Evolutionary conservation across 2,797 vertebrate genomes (phyloP).

Genomic region (Pempheris klunzingeri): DNA sequence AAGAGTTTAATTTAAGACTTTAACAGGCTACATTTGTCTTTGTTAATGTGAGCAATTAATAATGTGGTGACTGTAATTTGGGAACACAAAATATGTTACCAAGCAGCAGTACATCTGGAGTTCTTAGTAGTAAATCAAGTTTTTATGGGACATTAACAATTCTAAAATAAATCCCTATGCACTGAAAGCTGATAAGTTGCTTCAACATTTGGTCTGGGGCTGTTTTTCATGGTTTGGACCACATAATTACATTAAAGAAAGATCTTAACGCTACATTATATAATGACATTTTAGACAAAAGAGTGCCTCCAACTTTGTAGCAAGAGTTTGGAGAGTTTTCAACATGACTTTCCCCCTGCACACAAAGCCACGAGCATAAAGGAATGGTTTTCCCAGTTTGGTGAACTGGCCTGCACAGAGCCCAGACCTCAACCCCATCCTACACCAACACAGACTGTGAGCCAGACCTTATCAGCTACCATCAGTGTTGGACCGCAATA

Average conservation of each 20-base stretch:
- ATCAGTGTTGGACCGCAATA: background rate
- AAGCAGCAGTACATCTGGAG: conserved; percentile 1
- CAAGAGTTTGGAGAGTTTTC: background rate
- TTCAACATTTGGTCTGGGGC: background rate
- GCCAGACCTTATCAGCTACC: background rate
- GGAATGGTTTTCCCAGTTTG: background rate
- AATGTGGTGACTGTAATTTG: conserved; percentile 18
- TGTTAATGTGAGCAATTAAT: conserved; percentile 26
- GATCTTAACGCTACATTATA: background rate
- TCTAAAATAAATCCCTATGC: background rate
- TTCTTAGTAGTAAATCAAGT: background rate
- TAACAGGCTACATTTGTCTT: conserved; percentile 21
- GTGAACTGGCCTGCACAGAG: background rate
- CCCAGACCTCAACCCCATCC: conserved; percentile 3
- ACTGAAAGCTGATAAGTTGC: background rate
- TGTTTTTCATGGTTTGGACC: background rate
- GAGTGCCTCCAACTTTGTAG: background rate
- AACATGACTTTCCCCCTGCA: background rate
- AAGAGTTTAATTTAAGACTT: conserved; percentile 35
- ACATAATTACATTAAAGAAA: background rate
- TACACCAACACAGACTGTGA: background rate
- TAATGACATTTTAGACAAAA: background rate
- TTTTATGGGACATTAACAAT: conserved; percentile 6
- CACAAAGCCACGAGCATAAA: background rate
- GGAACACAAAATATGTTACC: background rate